Evolutionary conservation across 2,113 vertebrate genomes (phyloP).

Genomic region (Erinaceus europaeus): DNA sequence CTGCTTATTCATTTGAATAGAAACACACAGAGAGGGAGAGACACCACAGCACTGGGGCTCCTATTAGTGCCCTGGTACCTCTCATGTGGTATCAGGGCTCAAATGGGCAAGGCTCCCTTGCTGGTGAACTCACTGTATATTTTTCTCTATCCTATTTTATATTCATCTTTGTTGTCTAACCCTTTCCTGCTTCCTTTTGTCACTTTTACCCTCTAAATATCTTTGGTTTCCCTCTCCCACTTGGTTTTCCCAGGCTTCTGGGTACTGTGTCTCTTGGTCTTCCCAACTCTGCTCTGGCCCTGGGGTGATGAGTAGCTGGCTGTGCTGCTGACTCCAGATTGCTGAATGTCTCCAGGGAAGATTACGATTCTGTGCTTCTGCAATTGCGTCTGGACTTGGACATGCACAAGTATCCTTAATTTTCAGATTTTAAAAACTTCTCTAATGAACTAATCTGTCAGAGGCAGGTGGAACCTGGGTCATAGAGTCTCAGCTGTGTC

Average conservation of each 20-base stretch:
- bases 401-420: background rate
- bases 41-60: too few relatives aligned
- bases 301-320: background rate
- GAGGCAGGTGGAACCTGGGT: slow-evolving; percentile 50
- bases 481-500: slow-evolving; percentile 68
- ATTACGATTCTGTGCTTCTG: background rate
- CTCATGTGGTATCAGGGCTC: too few relatives aligned
- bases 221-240: background rate
- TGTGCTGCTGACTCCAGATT: background rate
- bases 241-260: background rate
- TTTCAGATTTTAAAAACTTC: slow-evolving; percentile 71
- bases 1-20: too few relatives aligned
- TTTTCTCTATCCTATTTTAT: background rate
- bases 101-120: too few relatives aligned
- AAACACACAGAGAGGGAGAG: too few relatives aligned
- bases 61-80: too few relatives aligned
- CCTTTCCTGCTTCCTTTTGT: background rate
- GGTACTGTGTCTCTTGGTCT: background rate
- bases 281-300: background rate
- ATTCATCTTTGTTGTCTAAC: background rate
- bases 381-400: background rate
- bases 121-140: too few relatives aligned
- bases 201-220: background rate
- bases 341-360: background rate
- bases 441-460: slow-evolving; percentile 73